Evolutionary conservation across 1,140 invertebrate genomes (phyloP).

Genomic region (Chrysoperla carnea): DNA sequence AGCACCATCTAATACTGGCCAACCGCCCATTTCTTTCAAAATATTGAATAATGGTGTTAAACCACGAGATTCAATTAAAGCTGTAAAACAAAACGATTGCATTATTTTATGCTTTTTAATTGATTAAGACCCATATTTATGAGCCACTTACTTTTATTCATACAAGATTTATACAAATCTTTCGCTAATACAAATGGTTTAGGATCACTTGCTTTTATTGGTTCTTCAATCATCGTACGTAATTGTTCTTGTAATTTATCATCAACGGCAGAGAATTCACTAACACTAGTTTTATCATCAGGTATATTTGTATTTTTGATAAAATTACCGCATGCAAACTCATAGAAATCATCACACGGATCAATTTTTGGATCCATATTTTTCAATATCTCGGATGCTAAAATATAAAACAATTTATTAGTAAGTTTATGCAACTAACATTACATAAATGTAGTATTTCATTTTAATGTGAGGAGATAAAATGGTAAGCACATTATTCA

Average conservation of each 20-base stretch:
- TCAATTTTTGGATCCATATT: constrained; percentile 57
- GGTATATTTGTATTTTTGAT: constrained; percentile 54
- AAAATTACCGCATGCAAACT: constrained; percentile 64
- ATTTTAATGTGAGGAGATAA: background rate
- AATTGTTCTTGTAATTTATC: constrained; percentile 67
- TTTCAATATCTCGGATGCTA: constrained; percentile 46
- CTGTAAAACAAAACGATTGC: constrained; percentile 22
- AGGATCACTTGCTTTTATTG: constrained; percentile 39
- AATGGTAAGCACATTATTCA: background rate
- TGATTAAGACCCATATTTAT: background rate
- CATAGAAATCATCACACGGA: constrained; percentile 84
- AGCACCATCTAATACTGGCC: constrained; percentile 70
- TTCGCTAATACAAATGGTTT: constrained; percentile 60
- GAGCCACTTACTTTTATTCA: constrained; percentile 59
- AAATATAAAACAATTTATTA: constrained; percentile 7
- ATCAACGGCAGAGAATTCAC: constrained; percentile 61
- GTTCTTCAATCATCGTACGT: constrained; percentile 50
- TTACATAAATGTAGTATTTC: background rate
- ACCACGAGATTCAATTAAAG: constrained; percentile 53
- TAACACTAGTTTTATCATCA: constrained; percentile 62
- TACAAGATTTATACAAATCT: constrained; percentile 62
- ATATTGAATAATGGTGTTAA: constrained; percentile 49
- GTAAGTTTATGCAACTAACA: background rate
- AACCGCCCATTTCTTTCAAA: constrained; percentile 65
- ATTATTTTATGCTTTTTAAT: background rate